Evolutionary conservation across 2,797 vertebrate genomes (phyloP).

Genomic region (Limnodromus scolopaceus): DNA sequence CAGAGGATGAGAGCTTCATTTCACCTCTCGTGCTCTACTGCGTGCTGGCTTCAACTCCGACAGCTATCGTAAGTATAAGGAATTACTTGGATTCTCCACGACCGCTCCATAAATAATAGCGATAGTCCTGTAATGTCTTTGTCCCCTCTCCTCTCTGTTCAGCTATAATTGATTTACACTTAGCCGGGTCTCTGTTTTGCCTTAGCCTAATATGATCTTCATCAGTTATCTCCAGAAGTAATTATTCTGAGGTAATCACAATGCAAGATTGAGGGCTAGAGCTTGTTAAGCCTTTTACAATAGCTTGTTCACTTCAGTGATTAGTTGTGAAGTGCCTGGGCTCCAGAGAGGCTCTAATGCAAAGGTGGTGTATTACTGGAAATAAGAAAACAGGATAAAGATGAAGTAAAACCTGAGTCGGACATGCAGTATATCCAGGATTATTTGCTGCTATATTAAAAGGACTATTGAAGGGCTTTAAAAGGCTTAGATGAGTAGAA

Average conservation of each 20-base stretch:
- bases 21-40: constrained; percentile 95
- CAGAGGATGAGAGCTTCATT: constrained; percentile 93
- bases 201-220: not conserved
- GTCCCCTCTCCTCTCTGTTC: not conserved
- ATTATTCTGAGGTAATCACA: constrained; percentile 46
- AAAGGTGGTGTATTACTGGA: not conserved
- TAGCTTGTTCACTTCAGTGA: constrained; percentile 10
- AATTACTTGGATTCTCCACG: not conserved
- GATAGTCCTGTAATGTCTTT: not conserved
- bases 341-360: not conserved
- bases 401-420: not conserved
- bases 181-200: not conserved
- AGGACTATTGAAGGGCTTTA: not conserved
- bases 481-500: not conserved
- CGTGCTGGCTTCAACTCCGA: constrained; percentile 92
- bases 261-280: not conserved
- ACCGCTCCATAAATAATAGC: not conserved
- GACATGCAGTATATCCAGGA: not conserved
- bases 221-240: constrained; percentile 25
- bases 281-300: constrained; percentile 10
- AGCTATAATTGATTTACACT: constrained; percentile 4
- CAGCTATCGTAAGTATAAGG: constrained; percentile 89
- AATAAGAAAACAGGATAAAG: not conserved
- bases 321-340: not conserved
- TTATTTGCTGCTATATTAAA: not conserved